These are phyloP conservation scores for Pampus argenteus DNA, from an alignment of 2,797 vertebrate species.

Conservation along the genomic window DNA sequence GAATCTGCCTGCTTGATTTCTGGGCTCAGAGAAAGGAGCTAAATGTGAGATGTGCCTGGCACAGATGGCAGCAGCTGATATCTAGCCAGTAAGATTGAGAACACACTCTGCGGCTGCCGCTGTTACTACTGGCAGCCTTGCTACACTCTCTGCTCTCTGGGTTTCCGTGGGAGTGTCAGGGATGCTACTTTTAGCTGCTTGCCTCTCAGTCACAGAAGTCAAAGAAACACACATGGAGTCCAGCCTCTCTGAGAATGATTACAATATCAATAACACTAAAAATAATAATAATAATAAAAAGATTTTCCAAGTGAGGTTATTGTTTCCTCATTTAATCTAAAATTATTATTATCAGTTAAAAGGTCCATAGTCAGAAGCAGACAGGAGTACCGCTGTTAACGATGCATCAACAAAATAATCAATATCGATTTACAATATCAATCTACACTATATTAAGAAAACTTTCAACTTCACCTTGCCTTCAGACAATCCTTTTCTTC, in stretches of 20 bases:
- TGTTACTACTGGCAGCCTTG: conserved; percentile 19
- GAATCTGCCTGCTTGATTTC: conserved; percentile 71
- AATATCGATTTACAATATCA: too few species aligned
- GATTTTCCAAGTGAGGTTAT: background rate
- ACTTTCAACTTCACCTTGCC: too few species aligned
- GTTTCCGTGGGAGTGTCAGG: conserved; percentile 27
- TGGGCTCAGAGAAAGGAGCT: conserved; percentile 65
- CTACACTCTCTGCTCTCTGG: conserved; percentile 6
- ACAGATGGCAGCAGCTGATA: conserved; percentile 80
- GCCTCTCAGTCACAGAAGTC: background rate
- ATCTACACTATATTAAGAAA: too few species aligned
- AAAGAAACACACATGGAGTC: background rate
- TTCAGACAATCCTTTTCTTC: too few species aligned
- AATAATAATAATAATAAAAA: too few species aligned
- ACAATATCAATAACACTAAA: background rate
- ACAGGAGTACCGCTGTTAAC: too few species aligned
- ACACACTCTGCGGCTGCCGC: conserved; percentile 46
- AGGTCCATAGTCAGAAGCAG: too few species aligned
- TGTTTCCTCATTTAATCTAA: background rate
- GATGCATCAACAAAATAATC: too few species aligned
- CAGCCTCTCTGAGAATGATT: background rate
- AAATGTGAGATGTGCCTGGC: conserved; percentile 74
- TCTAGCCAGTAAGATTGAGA: conserved; percentile 67
- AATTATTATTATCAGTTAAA: background rate
- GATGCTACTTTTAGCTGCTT: conserved; percentile 22